Evolutionary conservation across 2,113 vertebrate genomes (phyloP).

Genomic region (Trematocara macrostoma): DNA sequence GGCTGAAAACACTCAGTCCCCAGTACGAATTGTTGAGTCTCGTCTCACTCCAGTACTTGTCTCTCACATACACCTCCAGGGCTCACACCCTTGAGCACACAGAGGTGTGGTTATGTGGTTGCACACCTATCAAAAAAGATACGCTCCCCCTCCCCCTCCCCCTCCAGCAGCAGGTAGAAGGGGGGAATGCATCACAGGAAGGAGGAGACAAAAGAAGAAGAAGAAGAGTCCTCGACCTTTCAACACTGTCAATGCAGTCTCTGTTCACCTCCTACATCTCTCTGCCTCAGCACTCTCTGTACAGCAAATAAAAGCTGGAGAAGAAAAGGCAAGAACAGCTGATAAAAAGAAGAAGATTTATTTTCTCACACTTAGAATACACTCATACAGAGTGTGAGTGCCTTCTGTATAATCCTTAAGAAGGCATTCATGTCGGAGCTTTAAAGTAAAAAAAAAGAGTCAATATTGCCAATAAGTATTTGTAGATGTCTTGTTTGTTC

Average conservation of each 20-base stretch:
- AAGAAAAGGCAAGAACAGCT: background rate
- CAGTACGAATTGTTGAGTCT: background rate
- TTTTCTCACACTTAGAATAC: background rate
- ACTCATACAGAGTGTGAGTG: background rate
- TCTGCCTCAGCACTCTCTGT: background rate
- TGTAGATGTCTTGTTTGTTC: background rate
- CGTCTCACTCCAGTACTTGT: conserved; percentile 14
- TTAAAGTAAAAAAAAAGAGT: background rate
- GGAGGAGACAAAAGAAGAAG: background rate
- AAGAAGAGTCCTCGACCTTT: background rate
- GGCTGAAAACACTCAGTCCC: background rate
- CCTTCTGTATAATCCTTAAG: background rate
- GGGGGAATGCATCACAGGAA: background rate
- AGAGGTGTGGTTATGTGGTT: conserved; percentile 68
- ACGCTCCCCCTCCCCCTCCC: conserved; percentile 26
- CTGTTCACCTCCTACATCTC: conserved; percentile 10
- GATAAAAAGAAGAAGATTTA: background rate
- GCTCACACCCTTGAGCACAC: conserved; percentile 72
- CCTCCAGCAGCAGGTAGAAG: conserved; percentile 47
- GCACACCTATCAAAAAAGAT: conserved; percentile 70
- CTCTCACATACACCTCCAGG: conserved; percentile 66
- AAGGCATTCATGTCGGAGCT: background rate
- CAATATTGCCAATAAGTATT: background rate
- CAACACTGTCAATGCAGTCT: background rate
- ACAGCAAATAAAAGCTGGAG: background rate